Conservation (phyloP, 2,797 vertebrate genomes). For the Scomberomorus guttatus region DNA sequence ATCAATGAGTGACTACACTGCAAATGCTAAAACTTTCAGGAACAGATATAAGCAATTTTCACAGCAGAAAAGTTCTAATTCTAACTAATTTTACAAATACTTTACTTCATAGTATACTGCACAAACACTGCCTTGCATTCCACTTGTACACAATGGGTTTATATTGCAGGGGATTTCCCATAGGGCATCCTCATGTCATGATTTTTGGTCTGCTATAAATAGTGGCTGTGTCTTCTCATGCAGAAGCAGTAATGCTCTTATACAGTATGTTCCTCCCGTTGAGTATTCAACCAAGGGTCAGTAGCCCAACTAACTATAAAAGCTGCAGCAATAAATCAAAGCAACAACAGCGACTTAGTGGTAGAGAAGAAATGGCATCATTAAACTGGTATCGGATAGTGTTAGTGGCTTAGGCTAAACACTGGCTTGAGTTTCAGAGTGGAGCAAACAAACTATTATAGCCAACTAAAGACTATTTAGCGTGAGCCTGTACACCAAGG, state of each 20-base stretch:
- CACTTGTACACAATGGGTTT: slow-evolving; percentile 36
- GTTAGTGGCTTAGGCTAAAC: not conserved
- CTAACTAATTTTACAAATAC: slow-evolving; percentile 5
- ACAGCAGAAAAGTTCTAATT: not conserved
- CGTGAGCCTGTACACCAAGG: not conserved
- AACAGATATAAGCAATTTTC: not conserved
- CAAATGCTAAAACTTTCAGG: not conserved
- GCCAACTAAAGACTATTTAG: not conserved
- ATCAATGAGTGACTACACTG: not conserved
- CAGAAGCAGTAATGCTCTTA: slow-evolving; percentile 22
- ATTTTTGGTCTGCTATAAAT: slow-evolving; percentile 63
- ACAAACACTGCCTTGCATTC: slow-evolving; percentile 22
- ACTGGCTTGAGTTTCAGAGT: not conserved
- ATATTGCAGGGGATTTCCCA: slow-evolving; percentile 54
- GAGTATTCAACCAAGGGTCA: slow-evolving; percentile 4
- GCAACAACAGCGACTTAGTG: not conserved
- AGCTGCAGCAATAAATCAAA: not conserved
- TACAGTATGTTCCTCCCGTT: slow-evolving; percentile 4
- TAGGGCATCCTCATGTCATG: slow-evolving; percentile 47
- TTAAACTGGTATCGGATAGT: not conserved
- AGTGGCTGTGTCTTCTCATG: slow-evolving; percentile 46
- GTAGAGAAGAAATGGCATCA: not conserved
- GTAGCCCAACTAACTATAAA: not conserved
- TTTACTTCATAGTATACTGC: not conserved
- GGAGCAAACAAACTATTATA: slow-evolving; percentile 1